A percentile compares a stretch with the other conserved stretches of the same genome.
Conservation (phyloP, 2,888 invertebrate genomes). For the Pollenia labialis region DNA sequence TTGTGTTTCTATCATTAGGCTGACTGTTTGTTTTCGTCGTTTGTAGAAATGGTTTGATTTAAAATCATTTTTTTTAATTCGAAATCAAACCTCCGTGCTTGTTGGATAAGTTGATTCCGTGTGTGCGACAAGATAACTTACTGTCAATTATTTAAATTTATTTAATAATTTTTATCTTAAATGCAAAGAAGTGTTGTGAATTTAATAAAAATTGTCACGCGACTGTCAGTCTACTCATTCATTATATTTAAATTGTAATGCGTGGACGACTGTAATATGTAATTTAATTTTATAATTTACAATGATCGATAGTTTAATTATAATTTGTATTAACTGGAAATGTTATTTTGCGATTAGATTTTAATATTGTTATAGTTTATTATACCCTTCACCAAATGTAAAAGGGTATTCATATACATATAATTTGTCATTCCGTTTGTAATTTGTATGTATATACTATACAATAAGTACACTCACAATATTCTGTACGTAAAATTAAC, state of each 20-base stretch:
- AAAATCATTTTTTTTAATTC: no score
- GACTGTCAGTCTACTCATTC: not conserved
- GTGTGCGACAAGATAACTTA: not conserved
- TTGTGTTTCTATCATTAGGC: no score
- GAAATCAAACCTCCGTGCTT: no score
- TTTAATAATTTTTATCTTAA: slow-evolving; percentile 5
- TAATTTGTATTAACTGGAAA: not conserved
- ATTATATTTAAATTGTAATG: not conserved
- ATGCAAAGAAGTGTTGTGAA: not conserved
- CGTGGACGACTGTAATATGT: not conserved
- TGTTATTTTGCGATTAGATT: not conserved
- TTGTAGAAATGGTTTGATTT: no score
- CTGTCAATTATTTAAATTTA: not conserved
- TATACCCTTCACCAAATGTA: no score
- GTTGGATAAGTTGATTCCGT: not conserved
- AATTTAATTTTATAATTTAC: not conserved
- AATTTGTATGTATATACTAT: no score
- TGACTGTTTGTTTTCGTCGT: no score
- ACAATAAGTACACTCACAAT: no score
- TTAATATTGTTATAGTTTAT: not conserved
- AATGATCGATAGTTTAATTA: slow-evolving; percentile 24
- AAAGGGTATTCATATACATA: no score
- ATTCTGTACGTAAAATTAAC: no score
- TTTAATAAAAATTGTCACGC: slow-evolving; percentile 25
- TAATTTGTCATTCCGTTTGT: no score